Percentiles rank a stretch among this genome's conserved stretches.
These are phyloP conservation scores for Drosophila algonquin DNA, from an alignment of 2,888 invertebrate genomes.

Conservation along the genomic window DNA sequence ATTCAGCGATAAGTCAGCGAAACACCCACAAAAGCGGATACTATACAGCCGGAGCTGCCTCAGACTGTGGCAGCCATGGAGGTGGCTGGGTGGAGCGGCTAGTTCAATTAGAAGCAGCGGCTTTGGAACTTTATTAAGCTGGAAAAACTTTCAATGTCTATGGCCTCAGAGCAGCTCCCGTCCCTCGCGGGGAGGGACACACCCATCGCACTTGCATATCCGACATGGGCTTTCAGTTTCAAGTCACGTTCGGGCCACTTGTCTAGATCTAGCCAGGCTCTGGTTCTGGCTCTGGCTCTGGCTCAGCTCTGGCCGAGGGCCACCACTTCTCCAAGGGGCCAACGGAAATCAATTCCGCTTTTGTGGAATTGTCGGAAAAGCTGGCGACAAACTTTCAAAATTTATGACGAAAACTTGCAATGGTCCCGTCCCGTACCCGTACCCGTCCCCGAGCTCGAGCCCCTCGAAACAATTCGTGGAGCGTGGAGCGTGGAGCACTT, in stretches of 20 bases:
- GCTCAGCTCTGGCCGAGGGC: slow-evolving; percentile 61
- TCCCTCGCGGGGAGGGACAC: slow-evolving; percentile 9
- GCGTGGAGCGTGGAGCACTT: not conserved
- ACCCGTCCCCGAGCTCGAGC: too few relatives aligned
- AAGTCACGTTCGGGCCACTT: slow-evolving; percentile 65
- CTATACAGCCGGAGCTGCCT: slow-evolving; percentile 31
- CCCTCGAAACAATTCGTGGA: not conserved
- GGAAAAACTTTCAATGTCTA: slow-evolving; percentile 35
- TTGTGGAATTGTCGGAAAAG: slow-evolving; percentile 70
- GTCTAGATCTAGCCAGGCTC: slow-evolving; percentile 52
- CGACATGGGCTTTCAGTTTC: slow-evolving; percentile 73
- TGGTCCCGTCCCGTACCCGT: not conserved
- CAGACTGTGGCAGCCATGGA: slow-evolving; percentile 8
- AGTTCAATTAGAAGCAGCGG: slow-evolving; percentile 39
- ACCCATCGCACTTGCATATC: slow-evolving; percentile 26
- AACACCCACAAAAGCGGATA: slow-evolving; percentile 17
- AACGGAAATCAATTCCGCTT: slow-evolving; percentile 71
- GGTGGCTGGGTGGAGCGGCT: slow-evolving; percentile 10
- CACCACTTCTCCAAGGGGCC: slow-evolving; percentile 55
- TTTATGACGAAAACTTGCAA: slow-evolving; percentile 25
- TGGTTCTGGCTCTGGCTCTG: slow-evolving; percentile 36
- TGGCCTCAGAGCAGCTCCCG: slow-evolving; percentile 7
- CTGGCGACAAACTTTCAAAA: slow-evolving; percentile 37
- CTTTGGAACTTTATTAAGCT: slow-evolving; percentile 34
- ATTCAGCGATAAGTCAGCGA: not conserved